Conservation (phyloP, 2,113 vertebrate genomes). For the Trochalopteron elliotii region DNA sequence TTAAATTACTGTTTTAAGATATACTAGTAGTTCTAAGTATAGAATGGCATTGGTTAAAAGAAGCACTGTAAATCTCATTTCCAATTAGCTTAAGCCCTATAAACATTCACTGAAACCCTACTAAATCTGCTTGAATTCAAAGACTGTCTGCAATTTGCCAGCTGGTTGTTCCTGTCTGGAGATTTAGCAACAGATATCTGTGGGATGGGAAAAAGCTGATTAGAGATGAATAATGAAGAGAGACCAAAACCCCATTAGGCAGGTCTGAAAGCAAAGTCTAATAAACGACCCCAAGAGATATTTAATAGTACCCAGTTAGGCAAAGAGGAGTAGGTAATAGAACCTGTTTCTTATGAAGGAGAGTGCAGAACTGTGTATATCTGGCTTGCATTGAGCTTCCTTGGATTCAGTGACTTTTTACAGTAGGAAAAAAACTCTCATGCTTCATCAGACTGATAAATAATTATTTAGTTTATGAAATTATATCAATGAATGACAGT, state of each 20-base stretch:
- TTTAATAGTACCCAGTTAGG: background rate
- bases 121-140: constrained; percentile 61
- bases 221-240: constrained; percentile 29
- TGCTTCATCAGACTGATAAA: background rate
- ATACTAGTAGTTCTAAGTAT: constrained; percentile 15
- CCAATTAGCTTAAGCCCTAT: constrained; percentile 51
- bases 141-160: background rate
- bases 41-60: constrained; percentile 33
- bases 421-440: background rate
- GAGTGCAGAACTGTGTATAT: background rate
- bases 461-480: background rate
- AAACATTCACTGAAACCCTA: constrained; percentile 34
- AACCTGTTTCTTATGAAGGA: background rate
- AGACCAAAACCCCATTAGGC: constrained; percentile 23
- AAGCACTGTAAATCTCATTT: constrained; percentile 54
- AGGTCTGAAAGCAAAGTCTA: background rate
- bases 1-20: constrained; percentile 44
- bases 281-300: constrained; percentile 1
- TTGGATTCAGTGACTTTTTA: background rate
- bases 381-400: background rate
- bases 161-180: constrained; percentile 23
- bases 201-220: constrained; percentile 45
- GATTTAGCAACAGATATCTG: constrained; percentile 59
- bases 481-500: background rate
- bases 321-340: background rate